These are phyloP conservation scores for Fukomys damarensis DNA, from an alignment of 2,113 vertebrate genomes.

Conservation along the genomic window DNA sequence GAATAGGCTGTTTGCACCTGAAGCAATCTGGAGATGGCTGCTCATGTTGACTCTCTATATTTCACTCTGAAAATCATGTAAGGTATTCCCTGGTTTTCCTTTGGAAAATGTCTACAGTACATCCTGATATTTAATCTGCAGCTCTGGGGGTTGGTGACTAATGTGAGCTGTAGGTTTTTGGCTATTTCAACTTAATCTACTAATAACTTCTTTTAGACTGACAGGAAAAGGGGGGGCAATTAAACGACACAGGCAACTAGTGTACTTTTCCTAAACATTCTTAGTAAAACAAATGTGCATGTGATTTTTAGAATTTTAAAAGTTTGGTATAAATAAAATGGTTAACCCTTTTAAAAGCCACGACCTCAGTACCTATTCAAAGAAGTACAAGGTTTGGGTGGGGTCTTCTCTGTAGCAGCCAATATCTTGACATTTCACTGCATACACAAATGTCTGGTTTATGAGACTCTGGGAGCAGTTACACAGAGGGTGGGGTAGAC, in stretches of 20 bases:
- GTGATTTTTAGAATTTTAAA: constrained; percentile 55
- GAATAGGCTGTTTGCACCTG: neutral
- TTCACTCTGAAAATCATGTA: constrained; percentile 55
- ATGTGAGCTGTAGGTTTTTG: constrained; percentile 68
- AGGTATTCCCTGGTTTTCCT: constrained; percentile 66
- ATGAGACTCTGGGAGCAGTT: constrained; percentile 46
- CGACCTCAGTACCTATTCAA: neutral
- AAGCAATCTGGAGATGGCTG: neutral
- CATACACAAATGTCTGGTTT: neutral
- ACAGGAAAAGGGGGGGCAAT: constrained; percentile 66
- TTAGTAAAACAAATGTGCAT: constrained; percentile 57
- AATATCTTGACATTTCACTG: neutral
- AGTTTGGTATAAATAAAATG: constrained; percentile 76
- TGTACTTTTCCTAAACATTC: constrained; percentile 62
- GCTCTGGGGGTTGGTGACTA: constrained; percentile 60
- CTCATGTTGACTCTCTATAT: neutral
- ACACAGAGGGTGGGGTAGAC: constrained; percentile 55
- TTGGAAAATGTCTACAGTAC: constrained; percentile 71
- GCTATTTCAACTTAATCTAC: constrained; percentile 71
- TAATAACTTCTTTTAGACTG: constrained; percentile 65
- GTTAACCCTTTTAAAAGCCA: constrained; percentile 64
- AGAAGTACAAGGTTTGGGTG: neutral
- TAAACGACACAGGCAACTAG: constrained; percentile 74
- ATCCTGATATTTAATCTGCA: constrained; percentile 75
- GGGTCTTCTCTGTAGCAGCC: neutral